Percentiles rank a stretch among this genome's conserved stretches.
phyloP scores from a whole-genome alignment of 2,113 vertebrate species.

The Xerus inauris region DNA sequence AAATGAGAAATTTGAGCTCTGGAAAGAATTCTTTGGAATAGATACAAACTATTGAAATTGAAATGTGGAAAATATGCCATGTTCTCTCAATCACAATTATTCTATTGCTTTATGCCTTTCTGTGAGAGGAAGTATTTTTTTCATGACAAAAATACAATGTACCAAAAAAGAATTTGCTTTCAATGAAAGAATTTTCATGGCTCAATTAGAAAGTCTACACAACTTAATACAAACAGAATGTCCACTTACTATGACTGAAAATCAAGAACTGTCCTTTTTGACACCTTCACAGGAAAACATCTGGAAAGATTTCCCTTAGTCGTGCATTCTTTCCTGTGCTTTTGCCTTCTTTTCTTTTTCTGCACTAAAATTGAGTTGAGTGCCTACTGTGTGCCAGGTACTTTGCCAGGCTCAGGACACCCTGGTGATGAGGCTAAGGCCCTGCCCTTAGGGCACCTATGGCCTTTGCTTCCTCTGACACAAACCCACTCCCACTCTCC shows the following conservation, averaged over 20 bases:
- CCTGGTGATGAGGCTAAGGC: not conserved
- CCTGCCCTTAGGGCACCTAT: not conserved
- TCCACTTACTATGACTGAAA: not conserved
- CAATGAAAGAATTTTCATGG: constrained; percentile 67
- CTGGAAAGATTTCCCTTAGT: not conserved
- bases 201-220: constrained; percentile 63
- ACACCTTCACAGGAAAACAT: not conserved
- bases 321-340: not conserved
- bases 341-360: not conserved
- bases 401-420: not conserved
- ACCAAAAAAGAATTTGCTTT: constrained; percentile 57
- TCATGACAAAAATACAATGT: constrained; percentile 44
- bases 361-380: not conserved
- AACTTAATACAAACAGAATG: constrained; percentile 59
- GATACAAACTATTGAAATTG: constrained; percentile 55
- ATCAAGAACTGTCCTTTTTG: constrained; percentile 4
- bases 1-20: constrained; percentile 71
- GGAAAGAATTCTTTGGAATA: constrained; percentile 62
- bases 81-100: constrained; percentile 54
- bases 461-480: not conserved
- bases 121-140: constrained; percentile 2
- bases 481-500: not conserved
- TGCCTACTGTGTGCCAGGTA: not conserved
- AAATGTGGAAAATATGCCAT: constrained; percentile 61
- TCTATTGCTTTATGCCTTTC: constrained; percentile 48